Percentiles rank a stretch among this genome's conserved stretches.
Evolutionary conservation across 2,797 vertebrate species (phyloP).

Genomic region (Australoheros facetus): DNA sequence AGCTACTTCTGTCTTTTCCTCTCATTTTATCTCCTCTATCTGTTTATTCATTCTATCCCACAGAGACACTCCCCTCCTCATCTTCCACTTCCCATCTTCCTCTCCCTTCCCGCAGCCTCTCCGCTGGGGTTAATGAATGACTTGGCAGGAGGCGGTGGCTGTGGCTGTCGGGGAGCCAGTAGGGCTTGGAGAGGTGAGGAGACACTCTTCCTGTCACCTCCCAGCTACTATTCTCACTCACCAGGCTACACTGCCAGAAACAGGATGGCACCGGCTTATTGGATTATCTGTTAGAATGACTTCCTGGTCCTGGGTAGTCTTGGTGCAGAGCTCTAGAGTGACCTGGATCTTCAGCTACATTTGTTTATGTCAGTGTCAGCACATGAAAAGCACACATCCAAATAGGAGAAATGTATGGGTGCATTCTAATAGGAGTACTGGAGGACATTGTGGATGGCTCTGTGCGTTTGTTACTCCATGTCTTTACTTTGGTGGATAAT

Average conservation of each 20-base stretch:
- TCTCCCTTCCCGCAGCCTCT: constrained; percentile 57
- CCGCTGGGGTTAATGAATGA: constrained; percentile 72
- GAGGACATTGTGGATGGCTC: constrained; percentile 4
- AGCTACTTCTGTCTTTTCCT: neutral
- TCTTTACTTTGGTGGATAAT: neutral
- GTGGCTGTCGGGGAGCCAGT: constrained; percentile 54
- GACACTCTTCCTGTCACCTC: constrained; percentile 72
- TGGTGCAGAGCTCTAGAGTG: constrained; percentile 30
- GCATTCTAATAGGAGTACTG: neutral
- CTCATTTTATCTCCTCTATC: constrained; percentile 40
- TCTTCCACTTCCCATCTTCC: constrained; percentile 58
- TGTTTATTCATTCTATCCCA: constrained; percentile 62
- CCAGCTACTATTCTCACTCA: constrained; percentile 66
- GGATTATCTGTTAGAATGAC: constrained; percentile 65
- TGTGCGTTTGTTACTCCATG: neutral
- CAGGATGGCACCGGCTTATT: constrained; percentile 68
- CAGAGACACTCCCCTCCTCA: constrained; percentile 54
- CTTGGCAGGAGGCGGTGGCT: constrained; percentile 67
- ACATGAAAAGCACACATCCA: constrained; percentile 10
- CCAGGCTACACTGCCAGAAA: constrained; percentile 63
- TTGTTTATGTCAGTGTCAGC: constrained; percentile 46
- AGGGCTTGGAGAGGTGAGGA: constrained; percentile 65
- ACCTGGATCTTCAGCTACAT: constrained; percentile 42
- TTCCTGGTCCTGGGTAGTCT: constrained; percentile 61
- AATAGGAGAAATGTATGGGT: neutral